phyloP scores from a whole-genome alignment of 1,140 invertebrate genomes.

The Anoplolepis gracilipes region DNA sequence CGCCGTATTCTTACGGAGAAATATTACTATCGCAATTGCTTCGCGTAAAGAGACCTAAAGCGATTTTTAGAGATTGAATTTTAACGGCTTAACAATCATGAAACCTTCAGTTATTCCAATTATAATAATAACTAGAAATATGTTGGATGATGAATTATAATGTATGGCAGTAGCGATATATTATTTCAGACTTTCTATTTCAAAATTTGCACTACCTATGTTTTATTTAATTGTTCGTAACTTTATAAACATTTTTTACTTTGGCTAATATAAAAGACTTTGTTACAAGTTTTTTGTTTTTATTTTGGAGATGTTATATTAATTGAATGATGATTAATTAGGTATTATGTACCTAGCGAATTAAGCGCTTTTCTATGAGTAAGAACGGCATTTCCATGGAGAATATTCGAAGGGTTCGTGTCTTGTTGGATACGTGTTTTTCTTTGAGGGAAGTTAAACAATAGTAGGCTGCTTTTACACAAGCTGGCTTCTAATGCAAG shows the following conservation, averaged over 20 bases:
- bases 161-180: background rate
- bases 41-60: conserved; percentile 20
- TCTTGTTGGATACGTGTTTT: conserved; percentile 65
- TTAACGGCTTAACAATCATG: conserved; percentile 36
- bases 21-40: conserved; percentile 47
- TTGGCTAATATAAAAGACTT: background rate
- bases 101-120: conserved; percentile 16
- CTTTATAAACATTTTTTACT: background rate
- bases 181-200: background rate
- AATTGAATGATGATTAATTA: conserved; percentile 42
- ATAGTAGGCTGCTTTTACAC: conserved; percentile 49
- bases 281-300: background rate
- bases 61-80: conserved; percentile 42
- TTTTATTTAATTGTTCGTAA: conserved; percentile 11
- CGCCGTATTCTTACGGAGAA: conserved; percentile 35
- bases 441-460: conserved; percentile 71
- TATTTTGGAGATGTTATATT: background rate
- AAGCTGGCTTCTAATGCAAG: background rate
- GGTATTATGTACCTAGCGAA: conserved; percentile 17
- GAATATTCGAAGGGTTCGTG: conserved; percentile 59
- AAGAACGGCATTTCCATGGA: conserved; percentile 23
- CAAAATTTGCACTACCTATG: background rate
- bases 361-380: conserved; percentile 10
- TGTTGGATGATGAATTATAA: background rate
- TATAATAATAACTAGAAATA: background rate